Evolutionary conservation across 2,797 vertebrate genomes (phyloP), one percentile per base, ranked within the genome.

Genomic region (Iguana delicatissima): DNA sequence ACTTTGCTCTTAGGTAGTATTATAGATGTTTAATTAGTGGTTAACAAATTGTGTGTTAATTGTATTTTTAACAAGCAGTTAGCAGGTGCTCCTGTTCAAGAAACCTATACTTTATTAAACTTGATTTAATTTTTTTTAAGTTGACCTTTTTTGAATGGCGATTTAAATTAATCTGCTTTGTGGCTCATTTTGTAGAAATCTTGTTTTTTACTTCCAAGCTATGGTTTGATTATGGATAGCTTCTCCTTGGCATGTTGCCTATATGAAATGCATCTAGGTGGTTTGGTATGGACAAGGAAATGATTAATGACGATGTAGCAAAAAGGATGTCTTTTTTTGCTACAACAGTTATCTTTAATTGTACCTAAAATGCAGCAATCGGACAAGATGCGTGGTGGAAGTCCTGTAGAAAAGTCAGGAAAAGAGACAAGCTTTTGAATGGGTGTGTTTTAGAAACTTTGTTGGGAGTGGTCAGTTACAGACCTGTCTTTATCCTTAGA

Each of bases 111-210:
- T 73, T 88, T 38, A 81, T 57, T 22, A 64, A 87, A 24, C 18
- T 52, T 76, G 57, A 81, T 86, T 73, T 74, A n/a, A 57, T 57
- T 80, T 57, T 90, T 81, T 50, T 46, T 46, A 3, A 81, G 59
- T 46, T 13, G 55, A 13, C 18, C 2, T 20, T 62, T 77, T 86
- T 62, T 4, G 26, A 69, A 35, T n/a, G 52, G 29, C 32, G 14
- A 50, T 79, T 89, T 89, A 67, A 81, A 67, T 80, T 84, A 35
- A 84, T 74, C 32, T 50, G 57, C 32, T 73, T 89, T 38, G 35
- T 35, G 64, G 13, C 62, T 59, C 38, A 73, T 20, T 22, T 14
- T 67, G 16, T 87, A 67, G 77, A 69, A 69, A 52, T 80, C 12
- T 29, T 42, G 9, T 16, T 59, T 59, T 76, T 80, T 38, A 46